Base-by-base conservation (phyloP, 1,140 invertebrate genomes). In the Drosophila nannoptera region DNA sequence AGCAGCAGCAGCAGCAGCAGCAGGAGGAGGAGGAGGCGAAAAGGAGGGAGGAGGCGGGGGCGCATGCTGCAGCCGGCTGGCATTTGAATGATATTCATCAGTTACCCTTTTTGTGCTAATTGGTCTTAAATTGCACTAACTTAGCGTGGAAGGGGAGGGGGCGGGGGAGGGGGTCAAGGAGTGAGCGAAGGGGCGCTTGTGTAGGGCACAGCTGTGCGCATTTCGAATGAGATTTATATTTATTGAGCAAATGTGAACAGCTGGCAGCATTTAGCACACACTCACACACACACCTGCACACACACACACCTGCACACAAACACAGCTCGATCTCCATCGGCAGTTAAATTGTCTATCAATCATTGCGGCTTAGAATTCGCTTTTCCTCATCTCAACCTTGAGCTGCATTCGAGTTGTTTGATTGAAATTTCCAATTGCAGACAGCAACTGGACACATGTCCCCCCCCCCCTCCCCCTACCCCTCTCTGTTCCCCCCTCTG, bases 121-220 rank as follows among this genome's bases (percentile, higher is more conserved):
- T 83, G 73, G 73, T 68, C 42, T 84, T 78, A 76, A 84, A 83
- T 78, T 83, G 72, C 68, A 70, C 52, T 38, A 36, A n/a, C 45
- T 36, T 9, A n/a, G 38, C 3, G 58, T 12, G 7, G 12, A 29
- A n/a, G 14, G 42, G 7, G 8, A 4, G 11, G 4, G 7, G 16
- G 7, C 7, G 0, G 22, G 8, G 31, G 16, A n/a, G 16, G 46
- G 16, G 14, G 11, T 31, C 0, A 6, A 4, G n/a, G 14, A 6
- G 45, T 7, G 14, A 9, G 3, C 4, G 1, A 4, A 42, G 45
- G 14, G 69, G 43, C 2, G 54, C 45, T 66, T 61, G 66, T 77
- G 70, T 83, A 83, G 78, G 80, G 80, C 80, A 67, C 80, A 83
- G 80, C 80, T 83, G 80, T 83, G 73, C 69, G 64, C 63, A 70